Base-by-base conservation (phyloP, 2,888 invertebrate species). In the Atethmia centrago region DNA sequence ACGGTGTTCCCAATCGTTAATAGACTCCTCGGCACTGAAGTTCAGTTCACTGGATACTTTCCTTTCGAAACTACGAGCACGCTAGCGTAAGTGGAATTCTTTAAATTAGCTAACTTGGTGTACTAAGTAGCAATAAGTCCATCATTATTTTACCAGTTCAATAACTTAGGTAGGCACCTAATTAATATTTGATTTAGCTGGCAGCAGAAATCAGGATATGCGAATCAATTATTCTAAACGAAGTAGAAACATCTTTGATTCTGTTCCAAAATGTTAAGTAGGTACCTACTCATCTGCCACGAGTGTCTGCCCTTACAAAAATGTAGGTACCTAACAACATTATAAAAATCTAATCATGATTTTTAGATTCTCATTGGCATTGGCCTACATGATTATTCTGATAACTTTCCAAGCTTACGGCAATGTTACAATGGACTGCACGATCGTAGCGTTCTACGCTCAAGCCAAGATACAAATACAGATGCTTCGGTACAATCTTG, bases 381-480 rank as follows among this genome's bases (percentile, higher is more conserved):
- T 91, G 40, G 81, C 89, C 3, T 94, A 93, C 79, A 92, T 94
- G 90, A 87, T 88, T 9, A 76, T 93, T 28, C 71, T 91, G 28
- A 91, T 94, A 80, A 89, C 88, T 16, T 74, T 92, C 16, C 95
- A 95, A 91, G 95, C 90, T 0, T 94, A 90, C 67, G 94, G 92
- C 0, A 92, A 94, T 75, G 92, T 92, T 3, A 94, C 94, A 10
- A 90, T 95, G 93, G 95, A 95, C 71, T 95, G 95, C 64, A 94
- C 93, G 3, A 93, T 95, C 19, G 93, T 94, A 4, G 89, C 92
- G 9, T 93, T 95, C 63, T 95, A 92, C 80, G 89, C 93, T 0
- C 94, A 94, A 88, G 92, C 92, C 31, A 92, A 90, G 78, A 90
- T 90, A 28, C 95, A 95, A 81, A 89, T 95, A 70, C 89, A 91